A percentile compares a stretch with the other conserved stretches of the same genome.
phyloP scores from a whole-genome alignment of 2,888 invertebrate genomes.

The Polyommatus iphigenia region DNA sequence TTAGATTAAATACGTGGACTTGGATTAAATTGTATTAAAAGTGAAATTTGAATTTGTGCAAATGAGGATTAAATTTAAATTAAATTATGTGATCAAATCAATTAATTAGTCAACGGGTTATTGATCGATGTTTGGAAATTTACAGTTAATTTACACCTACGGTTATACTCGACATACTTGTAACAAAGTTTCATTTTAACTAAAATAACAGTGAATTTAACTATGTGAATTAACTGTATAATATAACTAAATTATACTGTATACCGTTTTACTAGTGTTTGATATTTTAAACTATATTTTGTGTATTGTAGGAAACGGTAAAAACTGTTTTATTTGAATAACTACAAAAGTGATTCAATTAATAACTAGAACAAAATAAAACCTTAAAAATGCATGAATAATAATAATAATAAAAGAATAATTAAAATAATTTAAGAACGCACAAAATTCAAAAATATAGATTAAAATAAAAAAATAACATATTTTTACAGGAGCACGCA shows the following conservation, averaged over 20 bases:
- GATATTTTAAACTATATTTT: neutral
- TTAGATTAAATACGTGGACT: constrained; percentile 28
- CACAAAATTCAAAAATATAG: neutral
- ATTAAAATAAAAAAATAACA: constrained; percentile 8
- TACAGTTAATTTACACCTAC: neutral
- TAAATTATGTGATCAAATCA: neutral
- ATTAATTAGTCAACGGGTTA: constrained; percentile 5
- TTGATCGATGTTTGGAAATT: constrained; percentile 9
- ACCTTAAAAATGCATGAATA: neutral
- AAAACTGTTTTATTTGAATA: neutral
- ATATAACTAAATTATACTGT: neutral
- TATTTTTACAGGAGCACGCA: constrained; percentile 63
- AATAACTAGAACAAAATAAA: neutral
- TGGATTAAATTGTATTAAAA: neutral
- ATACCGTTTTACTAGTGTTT: too few relatives aligned
- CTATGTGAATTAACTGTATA: neutral
- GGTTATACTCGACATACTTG: neutral
- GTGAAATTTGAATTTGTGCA: neutral
- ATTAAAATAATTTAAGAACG: neutral
- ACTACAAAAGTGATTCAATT: neutral
- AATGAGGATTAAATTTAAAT: neutral
- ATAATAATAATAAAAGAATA: neutral
- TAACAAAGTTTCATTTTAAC: neutral
- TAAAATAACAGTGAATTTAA: neutral
- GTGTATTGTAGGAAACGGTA: neutral